A percentile compares a stretch with the other conserved stretches of the same genome.
These are phyloP conservation scores for Drosophila seguyi DNA, from an alignment of 1,140 invertebrate genomes.

Conservation along the genomic window DNA sequence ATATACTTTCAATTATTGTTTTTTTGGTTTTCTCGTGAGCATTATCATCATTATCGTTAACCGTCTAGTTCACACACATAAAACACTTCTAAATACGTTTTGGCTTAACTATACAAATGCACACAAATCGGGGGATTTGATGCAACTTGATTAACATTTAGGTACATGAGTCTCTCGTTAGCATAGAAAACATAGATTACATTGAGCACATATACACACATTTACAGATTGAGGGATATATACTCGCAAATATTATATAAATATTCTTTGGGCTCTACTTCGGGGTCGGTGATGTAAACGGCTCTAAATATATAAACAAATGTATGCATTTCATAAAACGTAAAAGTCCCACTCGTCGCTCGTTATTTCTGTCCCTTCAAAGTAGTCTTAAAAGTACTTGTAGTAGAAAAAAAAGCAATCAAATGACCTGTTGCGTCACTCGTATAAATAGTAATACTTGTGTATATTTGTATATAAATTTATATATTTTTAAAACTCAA, in stretches of 20 bases:
- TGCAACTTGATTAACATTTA: slow-evolving; percentile 73
- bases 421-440: slow-evolving; percentile 18
- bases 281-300: slow-evolving; percentile 21
- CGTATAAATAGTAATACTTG: slow-evolving; percentile 45
- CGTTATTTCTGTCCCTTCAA: slow-evolving; percentile 16
- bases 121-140: slow-evolving; percentile 48
- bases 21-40: slow-evolving; percentile 46
- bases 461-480: slow-evolving; percentile 64
- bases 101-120: slow-evolving; percentile 45
- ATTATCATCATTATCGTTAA: slow-evolving; percentile 35
- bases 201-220: slow-evolving; percentile 48
- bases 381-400: slow-evolving; percentile 52
- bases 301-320: slow-evolving; percentile 46
- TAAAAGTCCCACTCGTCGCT: slow-evolving; percentile 3
- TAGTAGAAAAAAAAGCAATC: slow-evolving; percentile 45
- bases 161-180: slow-evolving; percentile 83
- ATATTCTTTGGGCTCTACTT: slow-evolving; percentile 7
- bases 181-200: slow-evolving; percentile 50
- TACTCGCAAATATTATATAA: slow-evolving; percentile 3
- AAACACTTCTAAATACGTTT: slow-evolving; percentile 71
- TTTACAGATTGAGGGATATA: slow-evolving; percentile 31
- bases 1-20: slow-evolving; percentile 50
- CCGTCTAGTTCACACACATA: slow-evolving; percentile 59
- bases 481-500: slow-evolving; percentile 51
- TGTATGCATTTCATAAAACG: slow-evolving; percentile 39